Percentiles rank a stretch among this genome's conserved stretches.
Conservation (phyloP, 2,797 vertebrate species). For the Antrozous pallidus region DNA sequence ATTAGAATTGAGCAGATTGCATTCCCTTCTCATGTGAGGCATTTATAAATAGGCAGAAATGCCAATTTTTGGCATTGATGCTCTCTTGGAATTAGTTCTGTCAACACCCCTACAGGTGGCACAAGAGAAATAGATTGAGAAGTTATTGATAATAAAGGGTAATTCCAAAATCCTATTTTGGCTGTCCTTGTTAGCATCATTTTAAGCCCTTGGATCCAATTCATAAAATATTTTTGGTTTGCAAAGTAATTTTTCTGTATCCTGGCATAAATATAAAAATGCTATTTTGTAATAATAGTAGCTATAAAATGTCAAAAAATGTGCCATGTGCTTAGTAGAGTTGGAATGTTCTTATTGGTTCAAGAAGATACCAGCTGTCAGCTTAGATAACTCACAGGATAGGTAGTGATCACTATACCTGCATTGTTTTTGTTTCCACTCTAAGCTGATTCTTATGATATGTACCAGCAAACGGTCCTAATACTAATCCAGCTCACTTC, state of each 20-base stretch:
- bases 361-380: background rate
- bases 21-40: background rate
- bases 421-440: background rate
- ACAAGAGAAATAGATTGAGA: constrained; percentile 54
- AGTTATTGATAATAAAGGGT: background rate
- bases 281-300: constrained; percentile 28
- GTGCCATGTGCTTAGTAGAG: background rate
- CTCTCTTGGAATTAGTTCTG: constrained; percentile 32
- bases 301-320: constrained; percentile 31
- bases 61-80: background rate
- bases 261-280: constrained; percentile 23
- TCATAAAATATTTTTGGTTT: constrained; percentile 38
- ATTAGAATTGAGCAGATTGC: background rate
- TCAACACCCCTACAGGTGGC: constrained; percentile 35
- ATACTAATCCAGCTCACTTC: background rate
- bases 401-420: background rate
- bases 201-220: constrained; percentile 28
- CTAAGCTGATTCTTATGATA: background rate
- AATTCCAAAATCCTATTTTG: constrained; percentile 42
- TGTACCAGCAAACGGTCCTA: background rate
- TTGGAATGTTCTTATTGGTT: constrained; percentile 23
- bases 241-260: constrained; percentile 47
- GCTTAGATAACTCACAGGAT: background rate
- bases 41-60: constrained; percentile 26
- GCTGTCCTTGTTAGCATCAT: background rate